Evolutionary conservation across 2,113 vertebrate genomes (phyloP).

Genomic region (Calyptomena viridis): DNA sequence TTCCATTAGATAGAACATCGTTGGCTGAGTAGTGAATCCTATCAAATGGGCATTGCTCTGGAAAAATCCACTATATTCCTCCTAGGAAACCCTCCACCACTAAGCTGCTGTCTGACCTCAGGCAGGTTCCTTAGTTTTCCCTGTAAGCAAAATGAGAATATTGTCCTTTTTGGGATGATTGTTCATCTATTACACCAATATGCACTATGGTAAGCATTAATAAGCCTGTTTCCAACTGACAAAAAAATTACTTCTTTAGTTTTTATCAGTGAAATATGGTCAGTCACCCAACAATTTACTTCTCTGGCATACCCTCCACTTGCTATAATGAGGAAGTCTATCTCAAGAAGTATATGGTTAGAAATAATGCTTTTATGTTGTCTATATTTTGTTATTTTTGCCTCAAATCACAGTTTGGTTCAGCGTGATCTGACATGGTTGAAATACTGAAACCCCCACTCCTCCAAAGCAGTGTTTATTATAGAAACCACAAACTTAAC

Average conservation of each 20-base stretch:
- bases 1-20: background rate
- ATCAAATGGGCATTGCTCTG: background rate
- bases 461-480: constrained; percentile 61
- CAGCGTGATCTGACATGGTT: constrained; percentile 41
- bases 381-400: constrained; percentile 58
- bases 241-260: background rate
- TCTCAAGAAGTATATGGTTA: constrained; percentile 37
- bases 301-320: constrained; percentile 6
- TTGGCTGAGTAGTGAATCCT: background rate
- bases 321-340: constrained; percentile 18
- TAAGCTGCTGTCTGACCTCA: background rate
- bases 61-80: background rate
- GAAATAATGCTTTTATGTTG: constrained; percentile 54
- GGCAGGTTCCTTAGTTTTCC: background rate
- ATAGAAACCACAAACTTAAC: constrained; percentile 68
- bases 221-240: background rate
- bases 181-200: background rate
- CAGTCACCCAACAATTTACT: constrained; percentile 19
- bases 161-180: background rate
- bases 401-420: constrained; percentile 58
- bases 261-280: constrained; percentile 39
- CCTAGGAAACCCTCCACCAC: background rate
- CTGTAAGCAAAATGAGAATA: background rate
- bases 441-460: constrained; percentile 48
- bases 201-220: background rate